Evolutionary conservation across 2,113 vertebrate genomes (phyloP).

Genomic region (Syrrhaptes paradoxus): DNA sequence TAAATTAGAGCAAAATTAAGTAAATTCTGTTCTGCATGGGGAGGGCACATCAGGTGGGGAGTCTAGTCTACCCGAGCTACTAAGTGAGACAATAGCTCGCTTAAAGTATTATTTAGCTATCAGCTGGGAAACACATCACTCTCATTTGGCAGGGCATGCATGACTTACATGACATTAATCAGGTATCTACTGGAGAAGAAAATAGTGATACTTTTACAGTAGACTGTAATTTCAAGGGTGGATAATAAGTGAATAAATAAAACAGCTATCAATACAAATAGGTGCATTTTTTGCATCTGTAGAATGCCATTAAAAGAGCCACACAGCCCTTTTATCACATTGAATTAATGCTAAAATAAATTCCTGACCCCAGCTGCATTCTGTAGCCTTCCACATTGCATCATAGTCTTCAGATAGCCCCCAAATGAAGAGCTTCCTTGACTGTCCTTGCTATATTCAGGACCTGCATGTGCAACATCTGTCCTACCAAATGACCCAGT

Average conservation of each 20-base stretch:
- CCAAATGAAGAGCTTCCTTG: background rate
- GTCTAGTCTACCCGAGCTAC: background rate
- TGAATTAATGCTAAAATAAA: slow-evolving; percentile 1
- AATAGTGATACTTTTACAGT: slow-evolving; percentile 22
- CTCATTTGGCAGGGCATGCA: background rate
- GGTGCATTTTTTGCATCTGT: background rate
- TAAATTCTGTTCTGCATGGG: background rate
- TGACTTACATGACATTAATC: slow-evolving; percentile 18
- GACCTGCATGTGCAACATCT: background rate
- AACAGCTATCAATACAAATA: background rate
- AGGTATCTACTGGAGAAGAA: slow-evolving; percentile 11
- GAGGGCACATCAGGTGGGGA: background rate
- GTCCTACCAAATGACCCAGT: background rate
- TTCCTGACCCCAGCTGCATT: background rate
- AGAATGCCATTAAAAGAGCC: background rate
- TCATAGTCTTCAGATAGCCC: background rate
- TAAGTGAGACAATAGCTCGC: background rate
- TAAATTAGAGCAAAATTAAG: background rate
- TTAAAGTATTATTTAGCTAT: slow-evolving; percentile 16
- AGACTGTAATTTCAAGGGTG: slow-evolving; percentile 36
- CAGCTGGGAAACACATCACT: background rate
- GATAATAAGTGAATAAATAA: slow-evolving; percentile 48
- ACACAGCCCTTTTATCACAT: background rate
- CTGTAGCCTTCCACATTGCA: background rate
- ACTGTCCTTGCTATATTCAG: background rate